A percentile compares a stretch with the other conserved stretches of the same genome.
Evolutionary conservation across 1,140 invertebrate species (phyloP).

Genomic region (Arctopsyche grandis): DNA sequence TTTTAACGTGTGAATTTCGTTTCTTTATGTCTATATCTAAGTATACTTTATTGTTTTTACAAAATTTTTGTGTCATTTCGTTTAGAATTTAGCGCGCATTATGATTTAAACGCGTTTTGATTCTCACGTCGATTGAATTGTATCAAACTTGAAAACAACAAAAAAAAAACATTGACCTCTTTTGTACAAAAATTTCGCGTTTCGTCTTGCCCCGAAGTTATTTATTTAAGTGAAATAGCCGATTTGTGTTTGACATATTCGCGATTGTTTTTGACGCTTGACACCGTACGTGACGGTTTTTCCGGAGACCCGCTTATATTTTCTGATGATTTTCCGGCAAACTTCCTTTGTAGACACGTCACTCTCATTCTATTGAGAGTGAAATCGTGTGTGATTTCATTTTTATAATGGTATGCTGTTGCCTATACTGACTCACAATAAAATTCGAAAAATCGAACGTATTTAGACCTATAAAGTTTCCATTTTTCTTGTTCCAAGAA

Average conservation of each 20-base stretch:
- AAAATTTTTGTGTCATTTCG: too few species aligned
- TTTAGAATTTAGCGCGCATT: too few species aligned
- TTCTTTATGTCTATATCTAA: too few species aligned
- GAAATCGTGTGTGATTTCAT: neutral
- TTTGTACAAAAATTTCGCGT: neutral
- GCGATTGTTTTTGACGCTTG: neutral
- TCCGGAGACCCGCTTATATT: neutral
- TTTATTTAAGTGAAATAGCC: neutral
- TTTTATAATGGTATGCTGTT: too few species aligned
- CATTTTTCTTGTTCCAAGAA: too few species aligned
- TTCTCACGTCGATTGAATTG: neutral
- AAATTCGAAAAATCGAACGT: too few species aligned
- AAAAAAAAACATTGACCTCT: too few species aligned
- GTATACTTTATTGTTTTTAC: too few species aligned
- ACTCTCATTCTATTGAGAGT: neutral
- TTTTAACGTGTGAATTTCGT: too few species aligned
- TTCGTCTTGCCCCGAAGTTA: neutral
- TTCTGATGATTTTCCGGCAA: neutral
- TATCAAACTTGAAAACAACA: too few species aligned
- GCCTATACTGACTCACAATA: too few species aligned
- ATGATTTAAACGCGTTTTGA: neutral
- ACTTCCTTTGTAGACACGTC: neutral
- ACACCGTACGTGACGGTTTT: neutral
- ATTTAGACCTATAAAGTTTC: too few species aligned
- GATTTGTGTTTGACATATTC: neutral